Base-by-base conservation (phyloP, 2,797 vertebrate species). In the Syngnathus acus region DNA sequence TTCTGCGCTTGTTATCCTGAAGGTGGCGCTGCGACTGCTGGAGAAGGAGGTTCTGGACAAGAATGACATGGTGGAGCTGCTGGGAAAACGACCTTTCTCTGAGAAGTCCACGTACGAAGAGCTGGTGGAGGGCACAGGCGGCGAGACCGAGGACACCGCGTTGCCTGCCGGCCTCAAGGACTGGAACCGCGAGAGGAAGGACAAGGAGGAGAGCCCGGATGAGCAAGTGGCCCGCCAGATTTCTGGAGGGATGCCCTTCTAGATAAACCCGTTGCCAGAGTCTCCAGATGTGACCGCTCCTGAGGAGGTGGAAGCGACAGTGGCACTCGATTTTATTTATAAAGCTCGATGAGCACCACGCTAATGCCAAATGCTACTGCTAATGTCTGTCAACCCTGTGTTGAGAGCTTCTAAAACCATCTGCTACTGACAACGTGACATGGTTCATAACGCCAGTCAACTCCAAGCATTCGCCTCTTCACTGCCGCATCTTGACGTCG, bases 41-140 rank as follows among this genome's bases (percentile, higher is more conserved):
- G 95, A 99, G 79, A 96, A 93, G 70, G 96, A 98, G 83, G 95
- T 99, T 16, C 89, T 99, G 58, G 94, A 96, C 83, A 98, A 98
- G 86, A 92, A 80, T 0, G 95, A 98, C 83, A 98, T 99, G 96
- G 73, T 97, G 51, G 93, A 97, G 78, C 86, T 99, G 64, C 87
- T 99, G 69, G 96, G 97, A 3, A 87, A 85, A 6, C 90, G 97
- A 67, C 97, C 96, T 0, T 98, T 98, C 66, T 90, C 92, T 0
- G 97, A 99, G 72, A 98, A 96, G 83, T 98, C 95, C 2, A 95
- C 96, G 0, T 99, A 99, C 0, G 97, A 99, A 82, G 97, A 98
- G 21, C 95, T 99, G 80, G 95, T 99, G 58, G 97, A 97, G 84
- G 95, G 96, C 59, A 99, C 96, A 0, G 97, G 97, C 4, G 91